phyloP scores from a whole-genome alignment of 1,140 invertebrate genomes.

The Rhopalosiphum padi region DNA sequence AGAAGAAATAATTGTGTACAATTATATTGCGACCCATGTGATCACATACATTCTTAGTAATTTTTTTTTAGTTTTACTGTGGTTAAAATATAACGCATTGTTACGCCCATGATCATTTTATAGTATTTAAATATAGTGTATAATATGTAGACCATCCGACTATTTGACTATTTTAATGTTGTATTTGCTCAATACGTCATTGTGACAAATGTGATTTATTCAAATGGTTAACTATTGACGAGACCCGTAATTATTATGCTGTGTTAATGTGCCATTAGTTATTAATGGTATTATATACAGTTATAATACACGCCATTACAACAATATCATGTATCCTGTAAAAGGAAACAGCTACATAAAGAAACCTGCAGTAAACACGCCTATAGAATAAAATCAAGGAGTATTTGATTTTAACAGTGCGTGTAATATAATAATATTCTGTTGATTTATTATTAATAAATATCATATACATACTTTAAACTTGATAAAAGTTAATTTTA shows the following conservation, averaged over 20 bases:
- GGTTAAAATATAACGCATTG: too few relatives aligned
- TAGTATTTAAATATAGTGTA: too few relatives aligned
- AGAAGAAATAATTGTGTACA: too few relatives aligned
- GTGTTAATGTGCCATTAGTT: background rate
- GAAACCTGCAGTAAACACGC: background rate
- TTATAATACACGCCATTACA: background rate
- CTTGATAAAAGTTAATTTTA: too few relatives aligned
- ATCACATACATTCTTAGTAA: too few relatives aligned
- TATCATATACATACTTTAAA: background rate
- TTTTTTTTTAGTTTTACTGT: too few relatives aligned
- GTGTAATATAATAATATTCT: background rate
- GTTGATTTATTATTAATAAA: background rate
- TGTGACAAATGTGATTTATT: background rate
- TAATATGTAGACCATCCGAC: background rate
- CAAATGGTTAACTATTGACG: background rate
- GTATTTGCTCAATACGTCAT: background rate
- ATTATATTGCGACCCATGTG: too few relatives aligned
- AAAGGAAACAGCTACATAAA: background rate
- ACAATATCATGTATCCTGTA: background rate
- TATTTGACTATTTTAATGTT: background rate
- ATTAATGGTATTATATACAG: background rate
- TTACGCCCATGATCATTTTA: too few relatives aligned
- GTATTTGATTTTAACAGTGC: background rate
- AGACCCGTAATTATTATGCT: background rate
- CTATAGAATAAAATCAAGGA: background rate